Evolutionary conservation across 37 sponge, comb jelly and placozoan genomes (phyloP), one percentile per base, ranked within the genome.

Genomic region (Diacarnus erythraeanus): DNA sequence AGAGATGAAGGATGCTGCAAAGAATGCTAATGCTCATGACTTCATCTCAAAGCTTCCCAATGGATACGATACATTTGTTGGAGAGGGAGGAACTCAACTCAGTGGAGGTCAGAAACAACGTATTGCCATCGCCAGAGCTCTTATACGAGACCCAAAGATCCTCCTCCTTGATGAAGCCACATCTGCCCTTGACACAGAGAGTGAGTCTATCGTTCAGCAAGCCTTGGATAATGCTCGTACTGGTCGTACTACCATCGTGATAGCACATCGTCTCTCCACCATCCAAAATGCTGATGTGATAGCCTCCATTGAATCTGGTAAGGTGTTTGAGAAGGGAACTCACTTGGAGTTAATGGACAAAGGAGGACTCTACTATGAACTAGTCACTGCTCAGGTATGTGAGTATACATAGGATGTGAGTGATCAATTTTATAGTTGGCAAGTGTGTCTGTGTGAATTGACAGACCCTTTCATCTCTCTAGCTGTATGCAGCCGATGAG

Each of bases 81-180:
- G 97, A 42, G 91, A 90, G 43, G 63, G 91, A 31, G 97, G 94
- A 4, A 73, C 91, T 25, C 96, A 95, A 76, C 87, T 95, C 66
- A 81, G 83, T 69, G 96, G 96, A 21, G 96, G 96, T 38, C 96
- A 95, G 86, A 95, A 95, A 76, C 96, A 95, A 75, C 72, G 96
- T 25, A 76, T 95, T 37, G 96, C 96, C 40, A 95, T 95, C 42
- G 96, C 96, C 57, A 80, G 96, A 57, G 96, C 96, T 57, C 84
- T 95, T 12, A 79, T 95, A n/a, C 68, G 88, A 4, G 82, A 95
- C 65, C 96, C 96, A 17, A 89, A 89, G 75, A 83, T 95, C 64
- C 82, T 95, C 36, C 87, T 95, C 47, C 90, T 95, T 27, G 96
- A 95, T 71, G 96, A 95, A 69, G 96, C 96, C 64, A 95, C 96